Conservation (phyloP, 1,140 invertebrate genomes). For the Drosophila tsacasi region DNA sequence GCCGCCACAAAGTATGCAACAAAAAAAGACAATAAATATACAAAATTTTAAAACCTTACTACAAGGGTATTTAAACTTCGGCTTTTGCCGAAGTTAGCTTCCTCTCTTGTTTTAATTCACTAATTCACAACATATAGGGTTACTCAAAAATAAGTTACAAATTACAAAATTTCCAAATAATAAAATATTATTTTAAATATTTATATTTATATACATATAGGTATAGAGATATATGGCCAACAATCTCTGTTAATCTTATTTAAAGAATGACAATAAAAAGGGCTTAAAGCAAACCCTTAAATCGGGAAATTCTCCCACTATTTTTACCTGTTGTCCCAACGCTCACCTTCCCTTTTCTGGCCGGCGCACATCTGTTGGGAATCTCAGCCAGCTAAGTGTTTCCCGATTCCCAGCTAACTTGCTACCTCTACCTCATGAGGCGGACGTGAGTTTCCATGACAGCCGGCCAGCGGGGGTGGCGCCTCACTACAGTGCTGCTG, state of each 20-base stretch:
- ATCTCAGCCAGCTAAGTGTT: slow-evolving; percentile 41
- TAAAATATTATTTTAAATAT: too few relatives aligned
- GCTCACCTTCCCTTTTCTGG: neutral
- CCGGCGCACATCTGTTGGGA: slow-evolving; percentile 58
- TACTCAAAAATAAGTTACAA: too few relatives aligned
- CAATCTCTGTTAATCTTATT: neutral
- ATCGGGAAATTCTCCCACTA: slow-evolving; percentile 15
- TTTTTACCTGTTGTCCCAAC: slow-evolving; percentile 48
- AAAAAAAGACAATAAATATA: too few relatives aligned
- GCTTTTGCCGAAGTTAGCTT: too few relatives aligned
- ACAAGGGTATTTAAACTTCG: too few relatives aligned
- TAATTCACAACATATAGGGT: too few relatives aligned
- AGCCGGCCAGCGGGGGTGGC: slow-evolving; percentile 13
- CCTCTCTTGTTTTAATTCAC: too few relatives aligned
- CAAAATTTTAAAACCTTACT: too few relatives aligned
- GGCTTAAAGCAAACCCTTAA: neutral
- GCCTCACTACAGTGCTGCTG: slow-evolving; percentile 17
- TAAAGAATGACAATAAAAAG: neutral
- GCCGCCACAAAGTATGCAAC: too few relatives aligned
- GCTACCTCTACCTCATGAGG: slow-evolving; percentile 16
- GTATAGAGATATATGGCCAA: neutral
- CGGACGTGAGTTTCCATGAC: neutral
- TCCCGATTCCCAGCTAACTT: slow-evolving; percentile 13
- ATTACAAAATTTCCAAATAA: too few relatives aligned
- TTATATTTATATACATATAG: neutral